These are phyloP conservation scores for Brenthis ino DNA, from an alignment of 2,888 invertebrate species.

Conservation along the genomic window DNA sequence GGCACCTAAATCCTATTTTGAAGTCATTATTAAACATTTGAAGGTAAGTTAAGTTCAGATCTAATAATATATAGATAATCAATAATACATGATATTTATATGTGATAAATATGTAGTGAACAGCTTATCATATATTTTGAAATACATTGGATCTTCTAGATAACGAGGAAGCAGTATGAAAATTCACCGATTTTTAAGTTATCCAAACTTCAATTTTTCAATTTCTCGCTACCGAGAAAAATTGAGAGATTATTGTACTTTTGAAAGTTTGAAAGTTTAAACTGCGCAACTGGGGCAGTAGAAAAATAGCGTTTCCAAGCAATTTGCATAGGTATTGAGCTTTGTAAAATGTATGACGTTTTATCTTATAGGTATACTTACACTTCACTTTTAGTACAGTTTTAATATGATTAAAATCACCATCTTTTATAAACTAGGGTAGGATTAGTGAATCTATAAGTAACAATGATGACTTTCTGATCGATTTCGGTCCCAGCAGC, in stretches of 20 bases:
- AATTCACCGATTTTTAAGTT: conserved; percentile 17
- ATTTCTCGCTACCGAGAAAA: conserved; percentile 29
- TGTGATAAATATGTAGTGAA: no score
- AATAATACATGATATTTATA: no score
- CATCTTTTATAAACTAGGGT: no score
- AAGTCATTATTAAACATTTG: no score
- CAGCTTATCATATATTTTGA: background rate
- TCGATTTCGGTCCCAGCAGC: no score
- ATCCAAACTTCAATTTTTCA: conserved; percentile 29
- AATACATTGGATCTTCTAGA: background rate
- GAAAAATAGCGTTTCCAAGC: conserved; percentile 28
- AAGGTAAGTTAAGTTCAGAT: no score
- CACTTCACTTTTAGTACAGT: no score
- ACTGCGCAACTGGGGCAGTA: conserved; percentile 33
- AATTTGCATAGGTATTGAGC: conserved; percentile 22
- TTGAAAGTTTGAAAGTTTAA: conserved; percentile 30
- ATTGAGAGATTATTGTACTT: conserved; percentile 32
- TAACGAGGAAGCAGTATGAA: background rate
- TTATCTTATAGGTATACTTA: background rate
- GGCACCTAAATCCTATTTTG: no score
- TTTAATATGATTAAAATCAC: no score
- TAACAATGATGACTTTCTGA: no score
- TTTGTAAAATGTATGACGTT: conserved; percentile 18
- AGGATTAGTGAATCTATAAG: no score
- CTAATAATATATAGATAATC: no score